Conservation (phyloP, 1,140 invertebrate species). For the Triops cancriformis region DNA sequence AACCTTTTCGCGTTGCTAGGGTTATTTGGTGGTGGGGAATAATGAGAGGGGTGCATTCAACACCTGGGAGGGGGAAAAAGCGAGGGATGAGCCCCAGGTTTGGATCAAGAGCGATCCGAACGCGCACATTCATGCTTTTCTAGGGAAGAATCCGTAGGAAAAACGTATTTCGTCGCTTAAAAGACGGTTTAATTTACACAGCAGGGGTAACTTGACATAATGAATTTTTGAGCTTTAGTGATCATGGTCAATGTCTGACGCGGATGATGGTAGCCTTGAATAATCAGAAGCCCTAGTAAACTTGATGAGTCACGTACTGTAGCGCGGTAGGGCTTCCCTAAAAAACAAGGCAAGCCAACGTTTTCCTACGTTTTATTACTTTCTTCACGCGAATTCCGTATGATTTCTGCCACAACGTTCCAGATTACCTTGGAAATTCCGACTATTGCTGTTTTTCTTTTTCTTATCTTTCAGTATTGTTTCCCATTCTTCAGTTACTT, state of each 20-base stretch:
- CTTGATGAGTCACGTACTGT: neutral
- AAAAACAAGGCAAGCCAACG: neutral
- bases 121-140: neutral
- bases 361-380: neutral
- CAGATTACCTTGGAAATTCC: no score
- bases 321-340: neutral
- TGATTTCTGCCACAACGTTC: no score
- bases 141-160: neutral
- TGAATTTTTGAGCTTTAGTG: neutral
- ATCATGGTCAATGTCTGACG: conserved; percentile 4
- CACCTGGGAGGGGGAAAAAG: neutral
- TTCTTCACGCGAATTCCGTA: no score
- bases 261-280: neutral
- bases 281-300: neutral
- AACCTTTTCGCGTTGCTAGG: no score
- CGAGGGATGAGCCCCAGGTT: neutral
- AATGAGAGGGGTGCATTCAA: neutral
- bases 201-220: neutral
- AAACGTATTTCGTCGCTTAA: neutral
- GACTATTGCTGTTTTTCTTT: no score
- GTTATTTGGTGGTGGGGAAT: neutral
- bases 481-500: no score
- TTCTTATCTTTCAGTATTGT: no score
- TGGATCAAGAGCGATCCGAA: neutral
- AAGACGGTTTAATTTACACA: neutral